phyloP scores from a whole-genome alignment of 2,888 invertebrate genomes.

The Entomobrya proxima region DNA sequence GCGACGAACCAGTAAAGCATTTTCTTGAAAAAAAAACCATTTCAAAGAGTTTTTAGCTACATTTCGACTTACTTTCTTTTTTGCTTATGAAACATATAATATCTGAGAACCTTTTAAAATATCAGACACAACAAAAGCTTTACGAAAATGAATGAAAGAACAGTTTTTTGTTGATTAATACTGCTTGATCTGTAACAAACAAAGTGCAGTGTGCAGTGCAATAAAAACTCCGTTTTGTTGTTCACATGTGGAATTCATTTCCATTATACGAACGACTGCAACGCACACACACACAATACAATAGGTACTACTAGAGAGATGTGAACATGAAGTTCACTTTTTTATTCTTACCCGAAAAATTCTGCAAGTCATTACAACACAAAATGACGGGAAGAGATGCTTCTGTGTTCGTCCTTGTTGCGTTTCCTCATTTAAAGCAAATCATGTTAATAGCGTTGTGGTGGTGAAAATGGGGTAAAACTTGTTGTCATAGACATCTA shows the following conservation, averaged over 20 bases:
- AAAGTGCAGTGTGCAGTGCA: background rate
- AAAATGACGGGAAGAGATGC: background rate
- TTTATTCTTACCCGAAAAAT: slow-evolving; percentile 57
- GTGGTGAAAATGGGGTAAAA: too few relatives aligned
- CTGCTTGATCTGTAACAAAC: background rate
- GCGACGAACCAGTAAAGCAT: slow-evolving; percentile 24
- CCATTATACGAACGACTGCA: too few relatives aligned
- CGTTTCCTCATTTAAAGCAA: slow-evolving; percentile 45
- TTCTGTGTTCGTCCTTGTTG: slow-evolving; percentile 49
- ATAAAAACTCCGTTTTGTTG: background rate
- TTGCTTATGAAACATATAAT: too few relatives aligned
- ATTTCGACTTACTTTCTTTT: background rate
- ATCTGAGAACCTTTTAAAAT: too few relatives aligned
- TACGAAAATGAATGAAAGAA: background rate
- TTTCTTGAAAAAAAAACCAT: background rate
- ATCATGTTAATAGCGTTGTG: slow-evolving; percentile 35
- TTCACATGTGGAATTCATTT: background rate
- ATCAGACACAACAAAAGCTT: background rate
- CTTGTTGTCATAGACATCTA: too few relatives aligned
- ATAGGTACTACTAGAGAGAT: too few relatives aligned
- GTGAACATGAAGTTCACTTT: slow-evolving; percentile 58
- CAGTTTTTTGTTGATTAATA: background rate
- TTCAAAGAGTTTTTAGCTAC: background rate
- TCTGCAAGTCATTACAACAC: slow-evolving; percentile 64
- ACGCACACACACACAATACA: too few relatives aligned